phyloP scores from a whole-genome alignment of 2,113 vertebrate species.

The Planiliza haematocheilus region DNA sequence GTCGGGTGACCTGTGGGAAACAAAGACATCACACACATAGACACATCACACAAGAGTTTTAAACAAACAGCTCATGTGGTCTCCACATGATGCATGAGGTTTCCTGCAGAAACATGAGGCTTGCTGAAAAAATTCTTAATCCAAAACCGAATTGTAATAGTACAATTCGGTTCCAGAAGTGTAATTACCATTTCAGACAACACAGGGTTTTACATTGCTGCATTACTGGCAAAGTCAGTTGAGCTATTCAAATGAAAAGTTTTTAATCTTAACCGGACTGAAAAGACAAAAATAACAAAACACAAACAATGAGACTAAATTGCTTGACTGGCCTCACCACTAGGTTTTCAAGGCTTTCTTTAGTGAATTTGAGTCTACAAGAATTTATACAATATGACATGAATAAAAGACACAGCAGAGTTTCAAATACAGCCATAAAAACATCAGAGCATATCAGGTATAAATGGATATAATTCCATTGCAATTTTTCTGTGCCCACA shows the following conservation, averaged over 20 bases:
- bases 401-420: not conserved
- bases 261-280: not conserved
- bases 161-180: too few relatives aligned
- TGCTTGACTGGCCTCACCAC: too few relatives aligned
- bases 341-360: too few relatives aligned
- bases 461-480: not conserved
- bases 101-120: slow-evolving; percentile 9
- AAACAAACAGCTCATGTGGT: slow-evolving; percentile 6
- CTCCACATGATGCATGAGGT: slow-evolving; percentile 1
- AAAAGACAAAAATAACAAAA: not conserved
- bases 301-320: not conserved
- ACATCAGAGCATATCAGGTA: not conserved
- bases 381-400: not conserved
- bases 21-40: slow-evolving; percentile 47
- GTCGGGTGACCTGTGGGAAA: slow-evolving; percentile 87
- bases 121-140: not conserved
- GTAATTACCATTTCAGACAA: not conserved
- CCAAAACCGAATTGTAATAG: not conserved
- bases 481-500: not conserved
- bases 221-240: not conserved
- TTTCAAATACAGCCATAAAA: not conserved
- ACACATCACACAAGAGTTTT: slow-evolving; percentile 15
- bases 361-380: not conserved
- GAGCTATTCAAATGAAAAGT: not conserved
- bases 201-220: not conserved